A percentile compares a stretch with the other conserved stretches of the same genome.
Conservation (phyloP, 1,140 invertebrate species). For the Scaptomyza hsui region DNA sequence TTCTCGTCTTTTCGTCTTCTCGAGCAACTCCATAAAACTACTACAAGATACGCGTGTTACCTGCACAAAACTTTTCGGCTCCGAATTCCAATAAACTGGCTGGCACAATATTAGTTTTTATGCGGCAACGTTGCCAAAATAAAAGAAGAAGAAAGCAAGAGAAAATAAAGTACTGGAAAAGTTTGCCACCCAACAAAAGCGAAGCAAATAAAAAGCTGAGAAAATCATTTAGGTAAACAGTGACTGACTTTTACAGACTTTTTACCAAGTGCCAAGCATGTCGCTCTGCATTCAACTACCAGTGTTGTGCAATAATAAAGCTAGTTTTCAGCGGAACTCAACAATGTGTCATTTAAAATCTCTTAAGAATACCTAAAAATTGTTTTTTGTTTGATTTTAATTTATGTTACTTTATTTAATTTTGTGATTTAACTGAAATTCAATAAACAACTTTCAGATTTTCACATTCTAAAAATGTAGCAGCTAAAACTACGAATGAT, state of each 20-base stretch:
- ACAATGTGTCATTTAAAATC: too few relatives aligned
- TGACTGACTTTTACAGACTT: constrained; percentile 76
- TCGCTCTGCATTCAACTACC: constrained; percentile 18
- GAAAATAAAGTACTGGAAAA: constrained; percentile 26
- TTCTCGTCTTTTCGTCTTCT: too few relatives aligned
- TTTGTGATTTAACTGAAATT: too few relatives aligned
- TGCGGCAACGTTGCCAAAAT: constrained; percentile 46
- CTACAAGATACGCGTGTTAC: constrained; percentile 65
- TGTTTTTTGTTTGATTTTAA: too few relatives aligned
- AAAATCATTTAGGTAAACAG: constrained; percentile 81
- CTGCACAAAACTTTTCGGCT: constrained; percentile 55
- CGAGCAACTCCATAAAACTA: constrained; percentile 66
- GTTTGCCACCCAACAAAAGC: constrained; percentile 33
- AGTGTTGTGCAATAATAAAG: constrained; percentile 1
- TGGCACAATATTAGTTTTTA: constrained; percentile 79
- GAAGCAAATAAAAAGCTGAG: constrained; percentile 51
- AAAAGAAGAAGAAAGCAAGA: constrained; percentile 26
- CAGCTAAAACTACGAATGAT: too few relatives aligned
- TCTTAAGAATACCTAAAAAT: too few relatives aligned
- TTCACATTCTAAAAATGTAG: too few relatives aligned
- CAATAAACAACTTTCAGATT: too few relatives aligned
- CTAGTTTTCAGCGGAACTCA: neutral
- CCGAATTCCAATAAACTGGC: constrained; percentile 74
- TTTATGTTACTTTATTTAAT: too few relatives aligned
- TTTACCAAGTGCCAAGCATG: constrained; percentile 23